A percentile compares a stretch with the other conserved stretches of the same genome.
phyloP scores from a whole-genome alignment of 1,140 invertebrate species.

The Chrysopa pallens region DNA sequence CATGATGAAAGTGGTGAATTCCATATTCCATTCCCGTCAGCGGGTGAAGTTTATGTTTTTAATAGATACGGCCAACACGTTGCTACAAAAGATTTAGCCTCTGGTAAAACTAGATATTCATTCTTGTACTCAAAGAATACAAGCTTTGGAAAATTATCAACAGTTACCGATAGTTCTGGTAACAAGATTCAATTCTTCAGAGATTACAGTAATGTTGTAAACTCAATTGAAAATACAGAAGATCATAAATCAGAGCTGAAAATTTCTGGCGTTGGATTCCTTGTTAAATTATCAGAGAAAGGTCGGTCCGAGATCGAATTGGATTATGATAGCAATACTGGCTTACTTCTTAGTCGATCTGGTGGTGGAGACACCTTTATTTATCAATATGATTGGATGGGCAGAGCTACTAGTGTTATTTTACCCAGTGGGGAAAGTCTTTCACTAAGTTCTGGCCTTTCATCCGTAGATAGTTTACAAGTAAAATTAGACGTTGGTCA shows the following conservation, averaged over 20 bases:
- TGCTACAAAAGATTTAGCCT: slow-evolving; percentile 80
- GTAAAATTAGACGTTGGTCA: slow-evolving; percentile 28
- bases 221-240: slow-evolving; percentile 85
- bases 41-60: slow-evolving; percentile 87
- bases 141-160: slow-evolving; percentile 83
- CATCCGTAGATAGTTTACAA: slow-evolving; percentile 51
- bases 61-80: slow-evolving; percentile 89
- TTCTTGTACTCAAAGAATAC: slow-evolving; percentile 95
- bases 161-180: slow-evolving; percentile 79
- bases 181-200: slow-evolving; percentile 84
- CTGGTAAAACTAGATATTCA: slow-evolving; percentile 79
- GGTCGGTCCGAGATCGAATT: slow-evolving; percentile 64
- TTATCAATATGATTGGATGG: slow-evolving; percentile 76
- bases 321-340: slow-evolving; percentile 68
- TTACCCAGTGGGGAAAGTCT: slow-evolving; percentile 80
- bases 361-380: slow-evolving; percentile 72
- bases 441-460: slow-evolving; percentile 52
- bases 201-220: slow-evolving; percentile 77
- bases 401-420: slow-evolving; percentile 64
- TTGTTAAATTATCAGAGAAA: slow-evolving; percentile 65
- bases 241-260: slow-evolving; percentile 80
- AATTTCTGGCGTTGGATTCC: slow-evolving; percentile 70
- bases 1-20: slow-evolving; percentile 84
- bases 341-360: slow-evolving; percentile 59
- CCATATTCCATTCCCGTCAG: slow-evolving; percentile 76